Conservation (phyloP, 53 echinoderm and acorn worm species). For the Arbacia lixula region DNA sequence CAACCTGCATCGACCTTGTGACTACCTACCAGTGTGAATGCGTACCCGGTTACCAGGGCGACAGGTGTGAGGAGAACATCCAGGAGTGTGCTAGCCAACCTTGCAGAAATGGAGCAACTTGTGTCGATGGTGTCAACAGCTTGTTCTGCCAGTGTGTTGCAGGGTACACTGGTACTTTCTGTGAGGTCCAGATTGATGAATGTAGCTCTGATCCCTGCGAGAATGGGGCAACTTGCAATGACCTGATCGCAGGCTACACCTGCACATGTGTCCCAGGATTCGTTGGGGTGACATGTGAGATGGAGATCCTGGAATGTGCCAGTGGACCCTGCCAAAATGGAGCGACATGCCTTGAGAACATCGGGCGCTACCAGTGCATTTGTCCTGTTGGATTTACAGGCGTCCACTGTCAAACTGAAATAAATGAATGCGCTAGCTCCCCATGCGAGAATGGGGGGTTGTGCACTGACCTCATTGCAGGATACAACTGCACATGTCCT, state of each 20-base stretch:
- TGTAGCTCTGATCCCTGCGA: conserved; percentile 50
- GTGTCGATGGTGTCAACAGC: conserved; percentile 35
- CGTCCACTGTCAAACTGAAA: conserved; percentile 70
- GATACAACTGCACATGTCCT: conserved; percentile 70
- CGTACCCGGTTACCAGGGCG: conserved; percentile 25
- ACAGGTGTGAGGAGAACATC: conserved; percentile 16
- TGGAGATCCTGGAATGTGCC: conserved; percentile 73
- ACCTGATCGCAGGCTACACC: conserved; percentile 63
- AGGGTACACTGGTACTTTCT: conserved; percentile 47
- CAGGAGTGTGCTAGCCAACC: conserved; percentile 50
- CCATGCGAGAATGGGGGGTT: conserved; percentile 81
- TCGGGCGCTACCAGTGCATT: conserved; percentile 68
- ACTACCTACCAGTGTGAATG: conserved; percentile 26
- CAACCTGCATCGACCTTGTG: conserved; percentile 32
- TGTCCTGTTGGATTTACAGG: conserved; percentile 72
- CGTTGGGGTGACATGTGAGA: conserved; percentile 67
- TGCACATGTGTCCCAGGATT: conserved; percentile 73
- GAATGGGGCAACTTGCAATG: conserved; percentile 53
- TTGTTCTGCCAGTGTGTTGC: conserved; percentile 47
- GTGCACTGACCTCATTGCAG: conserved; percentile 59
- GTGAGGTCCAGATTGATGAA: conserved; percentile 44
- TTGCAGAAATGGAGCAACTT: conserved; percentile 50
- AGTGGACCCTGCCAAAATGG: conserved; percentile 76
- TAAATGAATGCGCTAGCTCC: conserved; percentile 75
- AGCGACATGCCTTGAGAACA: conserved; percentile 68